phyloP scores from a whole-genome alignment of 2,797 vertebrate genomes.

The Malacoraja senta region DNA sequence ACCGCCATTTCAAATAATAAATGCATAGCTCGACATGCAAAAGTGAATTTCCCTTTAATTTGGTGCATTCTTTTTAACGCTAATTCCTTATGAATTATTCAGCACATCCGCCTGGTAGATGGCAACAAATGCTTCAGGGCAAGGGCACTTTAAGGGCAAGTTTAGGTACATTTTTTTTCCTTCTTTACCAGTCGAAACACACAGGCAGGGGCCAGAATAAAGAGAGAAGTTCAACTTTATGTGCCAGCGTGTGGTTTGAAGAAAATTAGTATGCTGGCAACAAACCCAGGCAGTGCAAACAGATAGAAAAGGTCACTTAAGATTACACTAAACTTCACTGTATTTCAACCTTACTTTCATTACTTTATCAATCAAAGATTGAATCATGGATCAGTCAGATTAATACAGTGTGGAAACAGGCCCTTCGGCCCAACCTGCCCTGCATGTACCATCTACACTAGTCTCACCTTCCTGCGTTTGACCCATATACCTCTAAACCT shows the following conservation, averaged over 20 bases:
- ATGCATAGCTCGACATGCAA: background rate
- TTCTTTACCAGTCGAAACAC: background rate
- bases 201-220: background rate
- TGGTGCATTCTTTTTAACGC: background rate
- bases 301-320: background rate
- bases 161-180: background rate
- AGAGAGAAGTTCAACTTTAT: background rate
- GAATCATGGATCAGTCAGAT: background rate
- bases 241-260: background rate
- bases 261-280: background rate
- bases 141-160: background rate
- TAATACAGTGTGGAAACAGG: no score
- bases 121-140: background rate
- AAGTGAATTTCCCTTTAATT: background rate
- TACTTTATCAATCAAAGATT: slow-evolving; percentile 6
- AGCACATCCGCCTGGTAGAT: background rate
- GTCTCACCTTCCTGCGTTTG: no score
- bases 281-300: background rate
- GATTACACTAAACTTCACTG: background rate
- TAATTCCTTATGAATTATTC: background rate
- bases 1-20: background rate
- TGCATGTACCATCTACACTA: no score
- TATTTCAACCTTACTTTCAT: background rate
- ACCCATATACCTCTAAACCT: no score
- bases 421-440: no score